Evolutionary conservation across 2,888 invertebrate species (phyloP), one percentile per base, ranked within the genome.

Genomic region (Hermaeophaga mercurialis): DNA sequence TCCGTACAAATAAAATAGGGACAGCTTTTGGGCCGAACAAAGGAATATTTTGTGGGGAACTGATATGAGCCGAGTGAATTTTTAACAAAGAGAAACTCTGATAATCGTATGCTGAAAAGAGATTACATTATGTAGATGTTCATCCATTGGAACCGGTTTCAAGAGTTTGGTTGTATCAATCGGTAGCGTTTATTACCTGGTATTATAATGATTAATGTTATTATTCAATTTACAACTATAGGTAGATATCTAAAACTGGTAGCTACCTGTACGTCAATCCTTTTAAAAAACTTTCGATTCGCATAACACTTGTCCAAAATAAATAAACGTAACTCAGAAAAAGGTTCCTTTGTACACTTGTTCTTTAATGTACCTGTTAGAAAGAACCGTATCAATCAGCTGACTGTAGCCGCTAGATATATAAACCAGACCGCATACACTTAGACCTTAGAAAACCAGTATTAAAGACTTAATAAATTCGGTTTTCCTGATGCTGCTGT

Each of bases 261-360:
- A 43, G 43, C 43, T 43, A 43, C 43, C 43, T 43, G 43, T 14
- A 14, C 8, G 2, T 8, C 1, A 31, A 12, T 12, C 19, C 55
- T 59, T 55, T 47, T 31, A 38, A 55, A 55, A 55, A 52, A 46
- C 59, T 58, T 47, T 46, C 50, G 54, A 61, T 46, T 48, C 47
- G 57, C 47, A 47, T 53, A 43, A 44, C 54, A 45, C 55, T 45
- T 36, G 31, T 36, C 8, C 7, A 11, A 17, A 14, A 17, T 22
- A 36, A 36, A 8, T 36, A 36, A 36, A 36, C 17, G 3, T 17
- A 36, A 36, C 36, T 17, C 31, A 12, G 12, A 31, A 22, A n/a
- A 31, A 6, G 31, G 2, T 31, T 9, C 17, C 17, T 15, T 9
- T 3, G 2, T 15, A 3, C 36, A 36, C 36, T 36, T 36, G 17